Evolutionary conservation across 2,888 invertebrate genomes (phyloP), one percentile per base, ranked within the genome.

Genomic region (Troides oblongomaculatus): DNA sequence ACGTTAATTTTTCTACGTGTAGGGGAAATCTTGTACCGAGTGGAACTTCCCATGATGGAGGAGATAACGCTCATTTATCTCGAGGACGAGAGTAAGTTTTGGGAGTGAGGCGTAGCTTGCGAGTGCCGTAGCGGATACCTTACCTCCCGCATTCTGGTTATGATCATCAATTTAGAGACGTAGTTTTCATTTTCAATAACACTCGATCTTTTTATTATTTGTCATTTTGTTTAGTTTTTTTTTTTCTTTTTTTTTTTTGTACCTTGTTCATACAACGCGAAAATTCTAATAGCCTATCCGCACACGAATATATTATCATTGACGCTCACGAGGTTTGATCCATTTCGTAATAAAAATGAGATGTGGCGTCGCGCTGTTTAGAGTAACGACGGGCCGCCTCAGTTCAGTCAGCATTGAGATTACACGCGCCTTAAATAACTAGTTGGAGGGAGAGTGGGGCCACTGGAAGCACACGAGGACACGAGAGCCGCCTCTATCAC

Each of bases 21-120:
- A 93, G 96, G 96, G 94, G 96, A 97, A 95, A 97, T 97, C 95
- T 96, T 97, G 95, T 97, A 96, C 94, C 96, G 96, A 94, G 96
- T 97, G 95, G 96, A 96, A 95, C 96, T 97, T 94, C 96, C 96
- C 93, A 96, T 96, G 95, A 96, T 96, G 96, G 96, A 97, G 95
- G 96, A 97, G 95, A 96, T 97, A 94, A 97, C 97, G 93, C 96
- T 97, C 95, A 96, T 97, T 94, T 97, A 96, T 96, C 96, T 97
- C 96, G 97, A 97, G 95, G 96, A 96, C 96, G 95, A 95, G 93
- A 93, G 94, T 94, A 94, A 94, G 94, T 94, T 90, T 87, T 90
- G 92, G 93, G 93, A 92, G 93, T 91, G 92, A 91, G 92, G 93
- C 90, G 93, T 94, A 94, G 94, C 94, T 94, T 94, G 94, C 94